Evolutionary conservation across 1,140 invertebrate genomes (phyloP).

Genomic region (Ceratoteleas bidentatus): DNA sequence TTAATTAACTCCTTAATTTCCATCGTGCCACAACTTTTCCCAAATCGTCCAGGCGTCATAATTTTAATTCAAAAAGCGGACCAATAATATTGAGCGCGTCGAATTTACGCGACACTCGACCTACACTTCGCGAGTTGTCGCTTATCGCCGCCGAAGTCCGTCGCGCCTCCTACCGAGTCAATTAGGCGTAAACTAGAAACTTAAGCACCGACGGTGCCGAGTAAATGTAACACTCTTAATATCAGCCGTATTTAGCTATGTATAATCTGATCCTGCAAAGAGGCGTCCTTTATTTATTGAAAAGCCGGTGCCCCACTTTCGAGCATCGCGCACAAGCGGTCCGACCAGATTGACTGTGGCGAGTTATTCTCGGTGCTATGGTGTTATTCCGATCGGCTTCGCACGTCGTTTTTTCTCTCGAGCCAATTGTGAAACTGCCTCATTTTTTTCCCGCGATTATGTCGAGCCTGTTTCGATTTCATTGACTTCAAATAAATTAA

Average conservation of each 20-base stretch:
- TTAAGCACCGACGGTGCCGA: constrained; percentile 9
- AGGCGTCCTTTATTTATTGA: constrained; percentile 52
- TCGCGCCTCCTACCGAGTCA: not conserved
- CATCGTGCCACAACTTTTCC: constrained; percentile 1
- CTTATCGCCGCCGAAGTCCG: not conserved
- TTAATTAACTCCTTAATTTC: too few species aligned
- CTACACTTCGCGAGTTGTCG: constrained; percentile 1
- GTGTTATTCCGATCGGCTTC: constrained; percentile 24
- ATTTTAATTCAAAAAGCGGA: not conserved
- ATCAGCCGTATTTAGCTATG: constrained; percentile 37
- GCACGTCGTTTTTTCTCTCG: constrained; percentile 26
- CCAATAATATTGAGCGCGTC: too few species aligned
- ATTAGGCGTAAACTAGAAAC: constrained; percentile 24
- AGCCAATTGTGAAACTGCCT: constrained; percentile 17
- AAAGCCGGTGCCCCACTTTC: constrained; percentile 63
- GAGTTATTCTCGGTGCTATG: constrained; percentile 31
- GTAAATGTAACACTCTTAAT: constrained; percentile 12
- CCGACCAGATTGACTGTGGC: constrained; percentile 38
- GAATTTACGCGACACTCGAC: not conserved
- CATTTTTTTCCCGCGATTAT: not conserved
- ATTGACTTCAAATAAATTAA: too few species aligned
- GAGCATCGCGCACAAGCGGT: constrained; percentile 54
- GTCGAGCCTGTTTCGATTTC: too few species aligned
- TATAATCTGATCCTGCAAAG: constrained; percentile 44
- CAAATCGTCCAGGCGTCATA: not conserved